Evolutionary conservation across 2,113 vertebrate genomes (phyloP).

Genomic region (Ceyx margarethae): DNA sequence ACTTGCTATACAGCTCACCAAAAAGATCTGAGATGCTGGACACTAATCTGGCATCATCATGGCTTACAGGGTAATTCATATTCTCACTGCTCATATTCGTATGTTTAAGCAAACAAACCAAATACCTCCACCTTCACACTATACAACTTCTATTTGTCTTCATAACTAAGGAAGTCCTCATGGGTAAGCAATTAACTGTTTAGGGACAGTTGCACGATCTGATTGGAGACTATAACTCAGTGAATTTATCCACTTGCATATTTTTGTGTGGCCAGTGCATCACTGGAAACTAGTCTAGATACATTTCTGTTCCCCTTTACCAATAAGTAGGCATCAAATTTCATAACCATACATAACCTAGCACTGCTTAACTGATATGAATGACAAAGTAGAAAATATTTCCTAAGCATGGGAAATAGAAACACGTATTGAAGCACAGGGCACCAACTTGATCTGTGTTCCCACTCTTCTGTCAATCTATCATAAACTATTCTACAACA

Average conservation of each 20-base stretch:
- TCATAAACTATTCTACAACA: background rate
- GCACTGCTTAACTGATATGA: background rate
- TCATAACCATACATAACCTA: background rate
- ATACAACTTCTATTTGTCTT: background rate
- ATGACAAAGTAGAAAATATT: background rate
- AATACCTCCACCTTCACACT: background rate
- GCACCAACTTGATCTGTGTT: background rate
- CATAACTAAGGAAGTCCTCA: background rate
- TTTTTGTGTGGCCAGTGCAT: background rate
- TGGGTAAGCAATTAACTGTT: background rate
- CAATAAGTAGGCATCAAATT: background rate
- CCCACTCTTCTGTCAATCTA: background rate
- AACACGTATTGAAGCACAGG: background rate
- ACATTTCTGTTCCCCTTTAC: background rate
- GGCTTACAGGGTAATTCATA: constrained; percentile 29
- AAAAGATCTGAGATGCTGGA: constrained; percentile 24
- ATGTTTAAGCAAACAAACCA: constrained; percentile 27
- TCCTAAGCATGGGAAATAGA: background rate
- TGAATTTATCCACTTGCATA: background rate
- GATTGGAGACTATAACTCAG: background rate
- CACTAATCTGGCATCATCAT: background rate
- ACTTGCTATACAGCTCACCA: background rate
- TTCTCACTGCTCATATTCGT: background rate
- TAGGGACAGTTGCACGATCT: background rate
- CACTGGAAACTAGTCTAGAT: background rate